Base-by-base conservation (phyloP, 2,113 vertebrate genomes). In the Antechinus stuartii region DNA sequence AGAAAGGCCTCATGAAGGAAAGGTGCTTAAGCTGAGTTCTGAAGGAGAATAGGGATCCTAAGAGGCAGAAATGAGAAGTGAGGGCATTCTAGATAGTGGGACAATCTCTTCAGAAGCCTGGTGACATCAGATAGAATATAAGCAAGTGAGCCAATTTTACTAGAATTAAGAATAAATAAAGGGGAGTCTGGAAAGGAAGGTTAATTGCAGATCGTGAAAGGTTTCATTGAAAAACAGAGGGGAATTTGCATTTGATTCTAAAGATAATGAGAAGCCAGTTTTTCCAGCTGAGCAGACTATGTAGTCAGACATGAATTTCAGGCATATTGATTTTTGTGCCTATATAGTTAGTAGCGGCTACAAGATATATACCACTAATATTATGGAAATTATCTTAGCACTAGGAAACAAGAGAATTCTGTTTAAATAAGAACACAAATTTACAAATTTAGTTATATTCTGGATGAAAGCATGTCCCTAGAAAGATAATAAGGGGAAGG, bases 341-440 rank as follows among this genome's bases (percentile, higher is more conserved):
- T 68, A 68, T 93, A 11, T 94, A 46, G 93, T 92, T 84, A 46
- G 22, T 93, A 90, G 95, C 55, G 84, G 91, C 47, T 94, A 25
- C 35, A 76, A 76, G 11, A 8, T 19, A n/a, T 23, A 89, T 47
- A 52, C 52, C 24, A 93, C 14, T 50, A 76, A 90, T 90, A 57
- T 91, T 50, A n/a, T 4, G 92, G 42, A 94, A n/a, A 76, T 92
- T 6, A 19, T 68, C 25, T 95, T 93, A 68, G 35, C 35, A 22
- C 90, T 93, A 46, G 91, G 42, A 90, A 61, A 94, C 53, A 68
- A 50, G 23, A 94, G 54, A 95, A 56, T 2, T 2, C n/a, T 93
- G 25, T 94, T 10, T 35, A 68, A 68, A 35, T 68, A 35, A 68
- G 30, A 68, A n/a, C 61, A 68, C 61, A 35, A 68, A 35, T 68